Evolutionary conservation across 2,888 invertebrate genomes (phyloP), one percentile per base, ranked within the genome.

Genomic region (Drosophila yooni): DNA sequence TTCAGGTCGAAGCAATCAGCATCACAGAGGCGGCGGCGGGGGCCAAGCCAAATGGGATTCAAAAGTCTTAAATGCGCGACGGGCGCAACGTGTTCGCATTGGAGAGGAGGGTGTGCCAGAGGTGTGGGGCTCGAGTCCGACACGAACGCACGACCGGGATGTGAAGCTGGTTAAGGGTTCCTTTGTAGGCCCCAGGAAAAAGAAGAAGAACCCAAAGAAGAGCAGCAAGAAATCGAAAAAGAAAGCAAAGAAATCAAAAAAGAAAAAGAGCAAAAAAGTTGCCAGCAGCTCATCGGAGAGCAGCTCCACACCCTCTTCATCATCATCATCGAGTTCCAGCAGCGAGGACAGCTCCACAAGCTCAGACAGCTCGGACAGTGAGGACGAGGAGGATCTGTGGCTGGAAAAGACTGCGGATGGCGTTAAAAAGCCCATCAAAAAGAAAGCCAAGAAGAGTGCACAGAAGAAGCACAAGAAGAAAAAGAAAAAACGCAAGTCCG

Each of bases 81-180:
- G 97, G 65, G 95, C 95, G 81, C 96, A 97, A 86, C 94, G 97
- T 54, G 97, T 97, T 90, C 93, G 95, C 74, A 96, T 97, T 52
- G 97, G 97, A 2, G 94, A 95, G 81, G 93, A 95, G 71, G 96
- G 96, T 11, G 95, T 95, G 27, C 93, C 95, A 3, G 94, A 95
- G 70, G 94, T 97, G 58, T 97, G 97, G 97, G 96, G 95, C 34
- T 95, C 95, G 91, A 97, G 97, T 2, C 97, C 97, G 0, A 88
- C 94, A 0, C 94, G 94, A 7, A n/a, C 56, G 7, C 95, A 94
- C 29, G 79, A 83, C 21, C 69, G 79, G 18, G 83, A 91, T 21
- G 88, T 87, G 3, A 61, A 88, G 58, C 53, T 90, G 0, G 72
- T 91, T 0, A 87, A 84, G 36, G 88, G 82, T 11, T 88, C 91